Evolutionary conservation across 2,797 vertebrate genomes (phyloP).

Genomic region (Hippoglossus hippoglossus): DNA sequence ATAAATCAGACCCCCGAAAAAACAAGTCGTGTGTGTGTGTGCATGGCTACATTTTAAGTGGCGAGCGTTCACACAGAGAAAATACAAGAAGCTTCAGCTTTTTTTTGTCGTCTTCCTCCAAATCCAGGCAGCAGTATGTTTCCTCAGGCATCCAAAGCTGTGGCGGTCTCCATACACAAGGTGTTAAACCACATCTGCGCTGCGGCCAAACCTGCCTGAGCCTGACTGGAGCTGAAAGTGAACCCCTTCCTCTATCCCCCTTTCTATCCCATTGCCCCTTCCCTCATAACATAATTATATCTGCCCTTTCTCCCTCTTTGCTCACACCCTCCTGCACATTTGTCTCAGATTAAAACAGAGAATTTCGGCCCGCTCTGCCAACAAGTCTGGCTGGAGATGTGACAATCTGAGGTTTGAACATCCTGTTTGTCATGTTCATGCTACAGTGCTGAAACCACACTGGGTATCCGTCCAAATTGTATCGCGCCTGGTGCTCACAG

Average conservation of each 20-base stretch:
- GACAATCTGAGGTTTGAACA: constrained; percentile 56
- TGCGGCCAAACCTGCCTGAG: constrained; percentile 59
- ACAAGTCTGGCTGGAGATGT: constrained; percentile 69
- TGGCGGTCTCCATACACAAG: constrained; percentile 51
- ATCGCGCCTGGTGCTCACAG: constrained; percentile 28
- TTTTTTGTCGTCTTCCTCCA: constrained; percentile 17
- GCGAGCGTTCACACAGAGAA: constrained; percentile 8
- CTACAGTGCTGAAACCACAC: constrained; percentile 37
- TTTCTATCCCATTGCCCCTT: constrained; percentile 28
- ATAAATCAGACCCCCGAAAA: constrained; percentile 1
- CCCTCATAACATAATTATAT: constrained; percentile 65
- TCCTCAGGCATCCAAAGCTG: constrained; percentile 52
- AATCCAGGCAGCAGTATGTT: constrained; percentile 34
- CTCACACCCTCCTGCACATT: constrained; percentile 61
- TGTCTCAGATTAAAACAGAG: constrained; percentile 67
- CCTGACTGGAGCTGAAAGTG: constrained; percentile 55
- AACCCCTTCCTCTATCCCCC: constrained; percentile 36
- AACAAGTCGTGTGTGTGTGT: constrained; percentile 17
- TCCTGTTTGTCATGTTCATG: constrained; percentile 67
- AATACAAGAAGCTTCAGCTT: constrained; percentile 17
- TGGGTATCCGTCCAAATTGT: constrained; percentile 55
- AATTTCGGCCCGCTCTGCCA: constrained; percentile 48
- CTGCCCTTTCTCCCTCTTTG: constrained; percentile 62
- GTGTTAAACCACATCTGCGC: constrained; percentile 71
- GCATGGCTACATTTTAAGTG: constrained; percentile 22